Evolutionary conservation across 1,140 invertebrate species (phyloP).

Genomic region (Leptinotarsa defecta): DNA sequence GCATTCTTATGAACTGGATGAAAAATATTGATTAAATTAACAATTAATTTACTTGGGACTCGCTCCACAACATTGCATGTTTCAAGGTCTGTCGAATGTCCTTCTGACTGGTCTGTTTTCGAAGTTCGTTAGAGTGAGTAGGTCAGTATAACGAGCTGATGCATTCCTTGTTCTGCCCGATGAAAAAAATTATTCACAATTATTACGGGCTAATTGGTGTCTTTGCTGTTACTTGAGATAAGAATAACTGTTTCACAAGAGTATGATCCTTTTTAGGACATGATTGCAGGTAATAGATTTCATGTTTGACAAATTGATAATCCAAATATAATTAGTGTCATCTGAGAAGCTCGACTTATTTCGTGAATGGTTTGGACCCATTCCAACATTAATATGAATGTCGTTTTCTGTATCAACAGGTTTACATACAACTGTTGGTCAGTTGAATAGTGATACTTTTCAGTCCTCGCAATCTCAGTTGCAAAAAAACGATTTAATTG

Average conservation of each 20-base stretch:
- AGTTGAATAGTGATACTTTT: too few relatives aligned
- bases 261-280: background rate
- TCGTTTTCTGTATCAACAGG: too few relatives aligned
- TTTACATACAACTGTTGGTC: too few relatives aligned
- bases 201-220: constrained; percentile 3
- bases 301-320: background rate
- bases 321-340: background rate
- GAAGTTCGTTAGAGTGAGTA: background rate
- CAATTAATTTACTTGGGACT: background rate
- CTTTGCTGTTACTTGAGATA: background rate
- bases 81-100: constrained; percentile 7
- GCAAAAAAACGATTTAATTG: too few relatives aligned
- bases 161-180: background rate
- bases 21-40: background rate
- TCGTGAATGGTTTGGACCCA: background rate
- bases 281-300: background rate
- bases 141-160: background rate
- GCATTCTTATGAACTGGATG: background rate
- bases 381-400: background rate
- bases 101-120: constrained; percentile 7
- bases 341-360: background rate
- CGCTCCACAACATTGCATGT: background rate
- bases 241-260: constrained; percentile 3
- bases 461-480: too few relatives aligned
- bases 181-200: background rate